Evolutionary conservation across 2,113 vertebrate species (phyloP).

Genomic region (Aptenodytes patagonicus): DNA sequence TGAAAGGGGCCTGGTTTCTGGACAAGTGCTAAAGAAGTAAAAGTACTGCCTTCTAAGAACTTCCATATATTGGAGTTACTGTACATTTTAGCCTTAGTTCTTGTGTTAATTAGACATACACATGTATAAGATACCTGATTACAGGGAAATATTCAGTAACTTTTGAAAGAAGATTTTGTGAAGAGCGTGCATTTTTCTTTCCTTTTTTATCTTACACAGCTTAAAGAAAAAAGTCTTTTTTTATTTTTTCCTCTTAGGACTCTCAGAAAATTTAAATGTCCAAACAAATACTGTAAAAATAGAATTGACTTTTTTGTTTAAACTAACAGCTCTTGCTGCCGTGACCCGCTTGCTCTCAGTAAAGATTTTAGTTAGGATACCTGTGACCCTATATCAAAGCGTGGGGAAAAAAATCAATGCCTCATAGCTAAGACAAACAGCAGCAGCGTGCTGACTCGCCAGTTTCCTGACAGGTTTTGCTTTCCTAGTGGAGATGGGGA

Average conservation of each 20-base stretch:
- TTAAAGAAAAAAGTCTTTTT: background rate
- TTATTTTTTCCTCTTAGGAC: background rate
- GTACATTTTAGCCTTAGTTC: background rate
- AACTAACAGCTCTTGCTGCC: background rate
- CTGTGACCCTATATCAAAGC: constrained; percentile 18
- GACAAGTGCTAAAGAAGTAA: background rate
- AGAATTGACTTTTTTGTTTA: background rate
- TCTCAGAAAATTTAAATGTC: background rate
- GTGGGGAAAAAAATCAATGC: constrained; percentile 16
- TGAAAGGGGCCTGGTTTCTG: background rate
- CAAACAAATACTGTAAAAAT: background rate
- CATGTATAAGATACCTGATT: background rate
- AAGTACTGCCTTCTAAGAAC: background rate
- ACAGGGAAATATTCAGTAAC: background rate
- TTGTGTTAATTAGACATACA: background rate
- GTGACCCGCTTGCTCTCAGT: background rate
- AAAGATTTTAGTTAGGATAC: constrained; percentile 29
- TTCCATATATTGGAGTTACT: fast-evolving
- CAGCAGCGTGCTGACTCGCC: constrained; percentile 42
- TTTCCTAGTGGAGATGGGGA: background rate
- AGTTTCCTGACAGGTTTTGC: background rate
- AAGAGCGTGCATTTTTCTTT: background rate
- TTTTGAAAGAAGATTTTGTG: background rate
- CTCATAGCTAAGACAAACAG: constrained; percentile 38
- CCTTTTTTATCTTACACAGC: background rate